phyloP scores from a whole-genome alignment of 2,888 invertebrate genomes.

The Pseudococcus longispinus region DNA sequence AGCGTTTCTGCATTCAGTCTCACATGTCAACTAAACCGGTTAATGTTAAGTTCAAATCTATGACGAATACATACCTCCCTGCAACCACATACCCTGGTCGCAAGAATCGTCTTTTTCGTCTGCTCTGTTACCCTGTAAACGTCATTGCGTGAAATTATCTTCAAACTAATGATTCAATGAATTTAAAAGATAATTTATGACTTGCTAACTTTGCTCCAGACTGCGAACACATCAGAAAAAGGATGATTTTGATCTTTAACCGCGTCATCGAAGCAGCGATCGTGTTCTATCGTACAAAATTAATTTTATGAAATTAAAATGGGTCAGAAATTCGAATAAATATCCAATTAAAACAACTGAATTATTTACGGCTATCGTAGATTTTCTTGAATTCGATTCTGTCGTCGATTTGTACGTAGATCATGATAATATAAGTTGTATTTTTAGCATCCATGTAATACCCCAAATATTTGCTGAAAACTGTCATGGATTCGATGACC shows the following conservation, averaged over 20 bases:
- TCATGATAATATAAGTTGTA: background rate
- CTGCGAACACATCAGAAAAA: background rate
- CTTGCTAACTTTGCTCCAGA: background rate
- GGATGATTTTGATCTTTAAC: background rate
- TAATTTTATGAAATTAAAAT: background rate
- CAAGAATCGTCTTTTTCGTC: background rate
- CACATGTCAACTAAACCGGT: too few species aligned
- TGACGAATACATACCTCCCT: background rate
- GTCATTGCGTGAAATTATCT: background rate
- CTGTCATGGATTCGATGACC: background rate
- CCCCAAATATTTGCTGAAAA: background rate
- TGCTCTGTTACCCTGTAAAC: background rate
- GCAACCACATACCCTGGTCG: background rate
- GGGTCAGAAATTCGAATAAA: background rate
- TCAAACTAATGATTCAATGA: background rate
- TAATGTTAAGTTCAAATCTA: background rate
- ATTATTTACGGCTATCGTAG: background rate
- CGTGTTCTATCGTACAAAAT: background rate
- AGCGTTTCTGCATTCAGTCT: background rate
- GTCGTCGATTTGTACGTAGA: background rate
- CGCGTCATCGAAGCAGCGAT: background rate
- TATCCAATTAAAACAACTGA: too few species aligned
- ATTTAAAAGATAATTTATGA: background rate
- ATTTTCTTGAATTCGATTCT: background rate
- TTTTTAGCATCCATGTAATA: background rate